Base-by-base conservation (phyloP, 1,140 invertebrate species). In the Pogonus chalceus region DNA sequence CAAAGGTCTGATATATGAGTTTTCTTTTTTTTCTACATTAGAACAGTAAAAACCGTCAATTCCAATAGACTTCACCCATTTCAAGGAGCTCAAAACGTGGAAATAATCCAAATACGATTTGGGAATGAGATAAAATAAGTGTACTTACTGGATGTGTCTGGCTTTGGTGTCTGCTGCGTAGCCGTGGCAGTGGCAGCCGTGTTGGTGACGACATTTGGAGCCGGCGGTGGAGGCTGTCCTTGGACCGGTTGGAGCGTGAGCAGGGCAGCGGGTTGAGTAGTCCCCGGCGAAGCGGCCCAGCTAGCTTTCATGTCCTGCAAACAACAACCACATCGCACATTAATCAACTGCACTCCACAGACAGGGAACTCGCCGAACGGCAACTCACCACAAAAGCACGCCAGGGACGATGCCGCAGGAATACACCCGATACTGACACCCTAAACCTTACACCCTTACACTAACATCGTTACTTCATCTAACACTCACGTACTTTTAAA, bases 231-330 rank as follows among this genome's bases (percentile, higher is more conserved):
- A n/a, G n/a, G n/a, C 37, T 35, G 51, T 52, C n/a, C 20, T 12
- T 3, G 35, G 53, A 23, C 50, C 55, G 65, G 65, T 51, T 67
- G 65, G 12, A 67, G 59, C 23, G 65, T 56, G 39, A 67, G 60
- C 48, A 67, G 56, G 39, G 65, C 31, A 57, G 53, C 22, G 55
- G 54, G 9, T 50, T 60, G 58, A 51, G 56, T 63, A 58, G 56
- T 65, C 53, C 61, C 62, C 26, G 62, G 59, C 48, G 65, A 64
- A 23, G 63, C 53, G 53, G 64, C 56, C 65, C 65, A 67, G 43
- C 64, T 64, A 61, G 64, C 63, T 61, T 67, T 67, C 63, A 67
- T 66, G 61, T 67, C 65, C 65, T 67, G 64, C 54, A 65, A 65
- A 65, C 55, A 65, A 66, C 59, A 58, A 56, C 57, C 57, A 57